These are phyloP conservation scores for Myathropa florea DNA, from an alignment of 2,888 invertebrate genomes.

Conservation along the genomic window DNA sequence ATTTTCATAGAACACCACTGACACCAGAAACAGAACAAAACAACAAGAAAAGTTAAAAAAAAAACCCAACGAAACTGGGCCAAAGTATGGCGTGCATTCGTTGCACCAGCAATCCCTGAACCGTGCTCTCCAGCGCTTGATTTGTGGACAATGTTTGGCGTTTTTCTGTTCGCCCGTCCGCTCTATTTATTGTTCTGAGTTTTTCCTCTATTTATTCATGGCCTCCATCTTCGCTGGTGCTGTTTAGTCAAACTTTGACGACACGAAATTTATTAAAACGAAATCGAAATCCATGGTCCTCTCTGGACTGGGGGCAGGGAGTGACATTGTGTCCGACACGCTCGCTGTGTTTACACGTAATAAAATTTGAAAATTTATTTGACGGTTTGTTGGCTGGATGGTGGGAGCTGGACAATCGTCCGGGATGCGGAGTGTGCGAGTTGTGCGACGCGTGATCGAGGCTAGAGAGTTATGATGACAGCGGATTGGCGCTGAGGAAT, in stretches of 20 bases:
- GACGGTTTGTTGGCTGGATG: constrained; percentile 3
- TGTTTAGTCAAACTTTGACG: constrained; percentile 56
- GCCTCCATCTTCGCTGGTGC: constrained; percentile 28
- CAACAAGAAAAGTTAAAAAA: not conserved
- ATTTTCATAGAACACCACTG: constrained; percentile 28
- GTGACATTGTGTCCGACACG: constrained; percentile 55
- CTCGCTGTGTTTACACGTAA: constrained; percentile 74
- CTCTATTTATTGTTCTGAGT: constrained; percentile 47
- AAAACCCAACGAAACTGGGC: constrained; percentile 24
- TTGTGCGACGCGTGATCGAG: constrained; percentile 36
- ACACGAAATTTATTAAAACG: constrained; percentile 45
- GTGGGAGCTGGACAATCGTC: not conserved
- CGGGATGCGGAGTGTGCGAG: not conserved
- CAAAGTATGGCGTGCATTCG: constrained; percentile 28
- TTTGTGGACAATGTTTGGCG: constrained; percentile 52
- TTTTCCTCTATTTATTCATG: constrained; percentile 14
- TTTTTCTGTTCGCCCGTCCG: constrained; percentile 42
- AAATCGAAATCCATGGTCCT: constrained; percentile 4
- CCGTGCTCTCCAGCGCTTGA: constrained; percentile 32
- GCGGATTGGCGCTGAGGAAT: constrained; percentile 34
- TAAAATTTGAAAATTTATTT: constrained; percentile 78
- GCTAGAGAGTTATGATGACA: constrained; percentile 31
- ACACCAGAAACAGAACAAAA: not conserved
- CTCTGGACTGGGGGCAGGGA: not conserved
- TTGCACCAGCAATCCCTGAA: constrained; percentile 7